phyloP scores from a whole-genome alignment of 2,888 invertebrate species.

The Cantharis rustica region DNA sequence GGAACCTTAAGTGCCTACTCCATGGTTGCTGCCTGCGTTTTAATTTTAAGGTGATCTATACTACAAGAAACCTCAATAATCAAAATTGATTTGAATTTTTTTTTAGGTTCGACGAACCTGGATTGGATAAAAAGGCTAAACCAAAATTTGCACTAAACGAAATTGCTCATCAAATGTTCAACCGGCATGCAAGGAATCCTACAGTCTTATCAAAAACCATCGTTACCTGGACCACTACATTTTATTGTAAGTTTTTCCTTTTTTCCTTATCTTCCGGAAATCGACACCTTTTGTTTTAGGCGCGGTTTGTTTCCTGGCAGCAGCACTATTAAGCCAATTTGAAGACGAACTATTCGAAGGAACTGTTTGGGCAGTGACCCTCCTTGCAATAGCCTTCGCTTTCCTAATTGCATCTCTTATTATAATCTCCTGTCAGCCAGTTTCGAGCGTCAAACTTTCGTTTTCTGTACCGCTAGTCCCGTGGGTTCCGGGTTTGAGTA shows the following conservation, averaged over 20 bases:
- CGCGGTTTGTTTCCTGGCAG: constrained; percentile 47
- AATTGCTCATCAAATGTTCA: constrained; percentile 56
- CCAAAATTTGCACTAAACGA: constrained; percentile 42
- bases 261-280: background rate
- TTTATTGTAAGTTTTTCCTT: constrained; percentile 56
- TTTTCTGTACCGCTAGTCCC: constrained; percentile 83
- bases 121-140: constrained; percentile 49
- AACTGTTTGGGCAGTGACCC: constrained; percentile 46
- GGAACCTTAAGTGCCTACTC: constrained; percentile 86
- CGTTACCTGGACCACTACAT: constrained; percentile 57
- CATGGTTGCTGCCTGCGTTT: constrained; percentile 85
- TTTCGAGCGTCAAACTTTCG: constrained; percentile 63
- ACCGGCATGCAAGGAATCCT: constrained; percentile 53
- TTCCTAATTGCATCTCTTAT: constrained; percentile 56
- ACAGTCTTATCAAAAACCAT: constrained; percentile 56
- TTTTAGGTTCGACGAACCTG: constrained; percentile 53
- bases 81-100: background rate
- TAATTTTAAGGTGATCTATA: constrained; percentile 73
- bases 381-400: constrained; percentile 47
- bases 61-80: background rate
- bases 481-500: constrained; percentile 77
- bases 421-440: constrained; percentile 66
- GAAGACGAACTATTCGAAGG: constrained; percentile 51
- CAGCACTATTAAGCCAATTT: constrained; percentile 48
- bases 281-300: constrained; percentile 40